Evolutionary conservation across 2,113 vertebrate genomes (phyloP).

Genomic region (Nerophis ophidion): DNA sequence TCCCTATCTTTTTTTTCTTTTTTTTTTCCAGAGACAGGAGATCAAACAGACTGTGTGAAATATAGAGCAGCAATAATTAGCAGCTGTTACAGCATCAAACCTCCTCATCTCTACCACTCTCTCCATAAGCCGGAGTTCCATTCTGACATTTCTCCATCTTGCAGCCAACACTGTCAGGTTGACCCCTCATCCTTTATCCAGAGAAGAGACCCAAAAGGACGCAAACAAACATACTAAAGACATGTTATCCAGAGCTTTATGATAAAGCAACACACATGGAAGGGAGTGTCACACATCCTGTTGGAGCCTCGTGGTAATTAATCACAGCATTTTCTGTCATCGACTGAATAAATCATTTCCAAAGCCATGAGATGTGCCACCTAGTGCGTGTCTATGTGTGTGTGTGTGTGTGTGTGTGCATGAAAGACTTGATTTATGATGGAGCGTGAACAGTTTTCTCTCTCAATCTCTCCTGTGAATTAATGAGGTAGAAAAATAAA

Average conservation of each 20-base stretch:
- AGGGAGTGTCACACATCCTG: slow-evolving; percentile 4
- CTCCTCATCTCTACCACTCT: slow-evolving; percentile 45
- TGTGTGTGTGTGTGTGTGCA: slow-evolving; percentile 6
- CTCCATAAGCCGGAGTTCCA: slow-evolving; percentile 37
- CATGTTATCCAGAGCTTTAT: neutral
- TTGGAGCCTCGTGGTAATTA: slow-evolving; percentile 37
- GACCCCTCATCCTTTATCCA: slow-evolving; percentile 12
- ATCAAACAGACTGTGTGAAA: slow-evolving; percentile 75
- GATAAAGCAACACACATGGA: slow-evolving; percentile 7
- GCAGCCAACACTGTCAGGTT: slow-evolving; percentile 10
- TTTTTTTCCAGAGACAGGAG: slow-evolving; percentile 55
- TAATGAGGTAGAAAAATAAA: slow-evolving; percentile 67
- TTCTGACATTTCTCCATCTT: slow-evolving; percentile 27
- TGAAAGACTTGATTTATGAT: slow-evolving; percentile 59
- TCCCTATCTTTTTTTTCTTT: slow-evolving; percentile 54
- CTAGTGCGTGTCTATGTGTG: slow-evolving; percentile 24
- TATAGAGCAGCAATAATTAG: slow-evolving; percentile 75
- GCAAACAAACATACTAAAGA: neutral
- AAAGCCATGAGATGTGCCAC: slow-evolving; percentile 33
- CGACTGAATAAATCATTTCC: slow-evolving; percentile 67
- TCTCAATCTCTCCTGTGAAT: slow-evolving; percentile 62
- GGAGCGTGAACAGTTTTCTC: slow-evolving; percentile 51
- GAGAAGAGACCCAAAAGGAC: slow-evolving; percentile 3
- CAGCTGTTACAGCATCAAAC: slow-evolving; percentile 72
- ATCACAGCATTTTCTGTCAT: slow-evolving; percentile 57